phyloP scores from a whole-genome alignment of 1,140 invertebrate genomes.

The Arctopsyche grandis region DNA sequence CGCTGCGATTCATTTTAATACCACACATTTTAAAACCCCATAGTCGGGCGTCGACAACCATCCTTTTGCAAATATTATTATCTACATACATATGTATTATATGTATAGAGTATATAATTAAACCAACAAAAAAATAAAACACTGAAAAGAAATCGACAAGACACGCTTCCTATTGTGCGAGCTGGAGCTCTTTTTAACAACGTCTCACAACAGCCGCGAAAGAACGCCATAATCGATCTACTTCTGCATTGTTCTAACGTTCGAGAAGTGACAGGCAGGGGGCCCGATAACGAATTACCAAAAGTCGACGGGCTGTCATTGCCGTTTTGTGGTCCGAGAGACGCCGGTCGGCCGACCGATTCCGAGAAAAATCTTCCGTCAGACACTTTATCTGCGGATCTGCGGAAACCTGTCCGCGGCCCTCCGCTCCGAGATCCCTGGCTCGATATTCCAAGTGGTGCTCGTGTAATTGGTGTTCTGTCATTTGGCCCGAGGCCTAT shows the following conservation, averaged over 20 bases:
- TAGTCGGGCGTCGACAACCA: not conserved
- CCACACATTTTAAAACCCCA: no score
- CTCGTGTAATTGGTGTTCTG: constrained; percentile 14
- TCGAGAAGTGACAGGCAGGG: not conserved
- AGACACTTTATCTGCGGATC: not conserved
- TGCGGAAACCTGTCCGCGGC: not conserved
- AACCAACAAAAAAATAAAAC: no score
- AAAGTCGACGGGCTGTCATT: not conserved
- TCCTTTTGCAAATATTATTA: not conserved
- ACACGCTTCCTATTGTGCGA: no score
- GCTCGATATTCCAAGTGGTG: not conserved
- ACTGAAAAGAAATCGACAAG: no score
- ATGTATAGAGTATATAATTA: no score
- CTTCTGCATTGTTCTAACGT: not conserved
- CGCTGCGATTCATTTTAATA: not conserved
- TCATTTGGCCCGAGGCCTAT: constrained; percentile 15
- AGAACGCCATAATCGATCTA: not conserved
- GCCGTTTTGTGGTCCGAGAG: not conserved
- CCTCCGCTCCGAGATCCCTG: constrained; percentile 1
- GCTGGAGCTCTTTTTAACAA: no score
- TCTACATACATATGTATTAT: no score
- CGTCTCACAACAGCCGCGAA: no score
- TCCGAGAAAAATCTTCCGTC: not conserved
- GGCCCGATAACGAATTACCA: not conserved
- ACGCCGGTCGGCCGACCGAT: not conserved